phyloP scores from a whole-genome alignment of 2,797 vertebrate species.

The Syndactyla subalaris region DNA sequence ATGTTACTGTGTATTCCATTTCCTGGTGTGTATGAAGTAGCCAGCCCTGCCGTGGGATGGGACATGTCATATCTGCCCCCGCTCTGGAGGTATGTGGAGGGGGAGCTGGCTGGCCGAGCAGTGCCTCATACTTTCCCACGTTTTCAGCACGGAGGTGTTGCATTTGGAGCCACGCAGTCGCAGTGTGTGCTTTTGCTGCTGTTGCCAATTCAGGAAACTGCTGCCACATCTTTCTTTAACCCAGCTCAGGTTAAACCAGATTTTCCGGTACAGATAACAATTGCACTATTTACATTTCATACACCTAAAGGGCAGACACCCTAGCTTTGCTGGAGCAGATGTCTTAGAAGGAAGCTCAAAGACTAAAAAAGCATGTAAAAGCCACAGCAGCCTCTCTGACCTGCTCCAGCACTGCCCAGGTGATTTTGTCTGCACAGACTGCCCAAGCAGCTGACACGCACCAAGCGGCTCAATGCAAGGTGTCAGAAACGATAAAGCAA shows the following conservation, averaged over 20 bases:
- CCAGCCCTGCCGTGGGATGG: fast-evolving
- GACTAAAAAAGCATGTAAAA: constrained; percentile 5
- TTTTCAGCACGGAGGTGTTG: neutral
- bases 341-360: neutral
- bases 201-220: neutral
- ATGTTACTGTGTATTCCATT: neutral
- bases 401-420: neutral
- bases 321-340: neutral
- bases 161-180: fast-evolving
- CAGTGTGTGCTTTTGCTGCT: fast-evolving
- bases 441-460: neutral
- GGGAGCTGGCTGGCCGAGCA: neutral
- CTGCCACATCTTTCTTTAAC: neutral
- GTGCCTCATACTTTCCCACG: neutral
- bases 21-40: neutral
- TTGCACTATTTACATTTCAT: constrained; percentile 17
- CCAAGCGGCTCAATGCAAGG: neutral
- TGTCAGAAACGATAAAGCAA: neutral
- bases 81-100: fast-evolving
- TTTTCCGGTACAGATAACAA: constrained; percentile 21
- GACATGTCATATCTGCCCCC: fast-evolving
- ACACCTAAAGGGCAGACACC: neutral
- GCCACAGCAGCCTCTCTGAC: neutral
- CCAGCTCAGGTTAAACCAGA: constrained; percentile 26
- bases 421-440: neutral